These are phyloP conservation scores for Amphimallon solstitiale DNA, from an alignment of 2,888 invertebrate species.

Conservation along the genomic window DNA sequence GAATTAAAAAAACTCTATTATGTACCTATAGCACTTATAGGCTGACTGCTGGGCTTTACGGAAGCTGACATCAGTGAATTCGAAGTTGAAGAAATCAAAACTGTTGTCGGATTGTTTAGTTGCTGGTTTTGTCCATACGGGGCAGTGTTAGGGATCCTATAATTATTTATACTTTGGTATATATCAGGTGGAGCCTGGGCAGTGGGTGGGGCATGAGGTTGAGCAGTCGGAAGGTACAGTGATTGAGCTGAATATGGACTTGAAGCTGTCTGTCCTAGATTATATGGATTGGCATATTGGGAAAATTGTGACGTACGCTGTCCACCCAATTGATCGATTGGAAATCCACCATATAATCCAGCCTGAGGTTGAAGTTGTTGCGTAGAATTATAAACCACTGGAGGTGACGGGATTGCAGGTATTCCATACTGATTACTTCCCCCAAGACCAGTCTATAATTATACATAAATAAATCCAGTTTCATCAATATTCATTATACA, in stretches of 20 bases:
- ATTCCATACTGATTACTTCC: conserved; percentile 76
- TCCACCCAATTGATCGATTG: conserved; percentile 70
- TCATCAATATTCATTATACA: conserved; percentile 2
- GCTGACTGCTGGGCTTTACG: conserved; percentile 81
- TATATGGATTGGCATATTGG: conserved; percentile 72
- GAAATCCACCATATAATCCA: conserved; percentile 86
- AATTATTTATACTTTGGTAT: conserved; percentile 68
- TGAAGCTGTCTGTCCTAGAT: conserved; percentile 71
- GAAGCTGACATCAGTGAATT: conserved; percentile 90
- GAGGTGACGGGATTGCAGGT: conserved; percentile 88
- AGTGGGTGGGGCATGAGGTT: conserved; percentile 69
- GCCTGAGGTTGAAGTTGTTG: conserved; percentile 77
- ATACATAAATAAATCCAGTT: conserved; percentile 21
- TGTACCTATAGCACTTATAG: conserved; percentile 83
- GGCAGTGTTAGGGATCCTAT: conserved; percentile 64
- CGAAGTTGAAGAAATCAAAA: conserved; percentile 87
- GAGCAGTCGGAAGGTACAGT: conserved; percentile 68
- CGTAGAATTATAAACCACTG: conserved; percentile 84
- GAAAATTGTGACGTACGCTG: conserved; percentile 84
- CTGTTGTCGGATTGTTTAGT: conserved; percentile 85
- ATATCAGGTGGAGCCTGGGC: conserved; percentile 74
- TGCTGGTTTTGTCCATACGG: conserved; percentile 85
- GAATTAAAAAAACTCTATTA: conserved; percentile 10
- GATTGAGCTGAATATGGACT: conserved; percentile 78
- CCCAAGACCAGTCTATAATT: conserved; percentile 58